Percentiles rank a stretch among this genome's conserved stretches.
phyloP scores from a whole-genome alignment of 1,140 invertebrate genomes.

The Thaumatotibia leucotreta region DNA sequence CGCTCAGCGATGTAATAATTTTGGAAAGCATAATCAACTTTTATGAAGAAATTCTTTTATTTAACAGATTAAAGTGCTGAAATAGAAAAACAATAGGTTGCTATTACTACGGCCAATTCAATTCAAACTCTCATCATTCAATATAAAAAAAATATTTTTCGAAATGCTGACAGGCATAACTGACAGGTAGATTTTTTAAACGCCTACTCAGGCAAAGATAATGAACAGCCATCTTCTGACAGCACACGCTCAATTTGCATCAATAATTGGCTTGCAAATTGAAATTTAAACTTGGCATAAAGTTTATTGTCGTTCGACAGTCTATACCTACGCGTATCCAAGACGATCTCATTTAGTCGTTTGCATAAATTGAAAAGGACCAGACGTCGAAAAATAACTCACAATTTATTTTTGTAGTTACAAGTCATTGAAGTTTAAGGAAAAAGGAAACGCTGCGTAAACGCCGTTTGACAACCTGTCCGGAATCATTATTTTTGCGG shows the following conservation, averaged over 20 bases:
- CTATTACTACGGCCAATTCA: no score
- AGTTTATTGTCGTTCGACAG: slow-evolving; percentile 1
- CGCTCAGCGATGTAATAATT: no score
- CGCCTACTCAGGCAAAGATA: neutral
- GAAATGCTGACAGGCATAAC: no score
- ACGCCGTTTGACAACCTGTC: neutral
- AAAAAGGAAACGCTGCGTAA: neutral
- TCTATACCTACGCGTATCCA: neutral
- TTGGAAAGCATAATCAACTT: no score
- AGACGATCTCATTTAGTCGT: neutral
- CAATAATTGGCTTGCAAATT: slow-evolving; percentile 4
- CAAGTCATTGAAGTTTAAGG: neutral
- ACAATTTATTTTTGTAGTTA: neutral
- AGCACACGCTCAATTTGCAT: slow-evolving; percentile 6
- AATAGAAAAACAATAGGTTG: no score
- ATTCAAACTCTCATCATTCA: no score
- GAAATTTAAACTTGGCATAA: slow-evolving; percentile 4
- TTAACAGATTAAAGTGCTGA: no score
- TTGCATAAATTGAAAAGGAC: neutral
- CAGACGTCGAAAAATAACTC: neutral
- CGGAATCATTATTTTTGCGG: neutral
- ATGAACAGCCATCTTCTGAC: neutral
- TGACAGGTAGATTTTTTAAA: neutral
- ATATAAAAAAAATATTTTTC: no score
- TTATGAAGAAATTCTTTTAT: no score